Percentiles rank a stretch among this genome's conserved stretches.
Conservation (phyloP, 2,797 vertebrate species). For the Micrastur ruficollis region DNA sequence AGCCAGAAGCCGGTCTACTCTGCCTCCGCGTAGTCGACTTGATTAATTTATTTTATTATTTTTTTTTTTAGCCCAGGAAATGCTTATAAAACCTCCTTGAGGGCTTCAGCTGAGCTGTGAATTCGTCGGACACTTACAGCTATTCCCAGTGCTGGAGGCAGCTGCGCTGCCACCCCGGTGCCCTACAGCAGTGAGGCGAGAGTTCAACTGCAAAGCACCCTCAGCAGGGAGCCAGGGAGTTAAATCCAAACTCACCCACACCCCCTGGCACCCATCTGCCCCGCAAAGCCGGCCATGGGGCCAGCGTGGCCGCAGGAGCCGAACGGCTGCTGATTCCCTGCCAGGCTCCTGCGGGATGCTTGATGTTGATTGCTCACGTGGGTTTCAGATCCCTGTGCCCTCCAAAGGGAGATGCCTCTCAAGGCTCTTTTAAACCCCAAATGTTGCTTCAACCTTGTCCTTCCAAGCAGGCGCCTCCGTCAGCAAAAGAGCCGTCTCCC, state of each 20-base stretch:
- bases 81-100: neutral
- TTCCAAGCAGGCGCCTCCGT: neutral
- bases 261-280: neutral
- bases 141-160: neutral
- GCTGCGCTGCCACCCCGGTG: neutral
- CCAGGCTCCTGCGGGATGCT: fast-evolving
- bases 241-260: neutral
- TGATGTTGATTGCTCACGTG: neutral
- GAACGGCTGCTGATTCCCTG: neutral
- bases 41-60: neutral
- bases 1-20: neutral
- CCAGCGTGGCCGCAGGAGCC: fast-evolving
- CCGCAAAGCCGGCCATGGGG: fast-evolving
- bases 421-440: neutral
- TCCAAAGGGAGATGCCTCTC: neutral
- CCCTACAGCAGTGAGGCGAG: neutral
- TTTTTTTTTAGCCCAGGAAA: neutral
- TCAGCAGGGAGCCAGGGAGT: neutral
- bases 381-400: neutral
- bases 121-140: neutral
- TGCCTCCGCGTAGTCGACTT: neutral
- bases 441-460: fast-evolving
- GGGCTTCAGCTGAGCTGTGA: neutral
- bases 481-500: neutral
- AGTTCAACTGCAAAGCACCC: neutral